These are phyloP conservation scores for Malachius bipustulatus DNA, from an alignment of 2,888 invertebrate genomes.

Conservation along the genomic window DNA sequence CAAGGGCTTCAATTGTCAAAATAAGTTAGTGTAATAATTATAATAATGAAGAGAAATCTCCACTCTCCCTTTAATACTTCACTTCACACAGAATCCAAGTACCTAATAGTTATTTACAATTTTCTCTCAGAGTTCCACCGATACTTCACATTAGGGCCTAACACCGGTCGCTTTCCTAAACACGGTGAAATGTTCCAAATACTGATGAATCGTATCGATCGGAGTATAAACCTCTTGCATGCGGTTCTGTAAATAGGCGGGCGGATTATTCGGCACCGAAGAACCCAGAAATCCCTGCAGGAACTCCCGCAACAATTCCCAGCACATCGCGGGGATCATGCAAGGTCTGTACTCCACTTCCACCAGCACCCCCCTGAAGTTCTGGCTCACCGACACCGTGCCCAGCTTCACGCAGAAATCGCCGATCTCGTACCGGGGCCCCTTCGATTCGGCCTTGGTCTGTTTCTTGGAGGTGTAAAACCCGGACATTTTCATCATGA, in stretches of 20 bases:
- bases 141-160: slow-evolving; percentile 20
- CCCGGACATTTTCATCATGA: slow-evolving; percentile 80
- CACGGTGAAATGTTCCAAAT: slow-evolving; percentile 84
- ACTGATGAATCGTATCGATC: slow-evolving; percentile 86
- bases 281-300: slow-evolving; percentile 81
- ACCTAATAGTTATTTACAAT: too few relatives aligned
- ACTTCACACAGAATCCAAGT: too few relatives aligned
- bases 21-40: too few relatives aligned
- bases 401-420: slow-evolving; percentile 92
- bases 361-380: slow-evolving; percentile 84
- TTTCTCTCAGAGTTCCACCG: too few relatives aligned
- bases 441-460: slow-evolving; percentile 75
- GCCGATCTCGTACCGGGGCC: slow-evolving; percentile 73
- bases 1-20: too few relatives aligned
- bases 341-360: slow-evolving; percentile 92
- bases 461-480: slow-evolving; percentile 85
- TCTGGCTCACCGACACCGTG: slow-evolving; percentile 83
- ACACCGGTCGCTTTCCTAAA: slow-evolving; percentile 67
- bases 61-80: too few relatives aligned
- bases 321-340: slow-evolving; percentile 75
- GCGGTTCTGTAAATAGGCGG: slow-evolving; percentile 58
- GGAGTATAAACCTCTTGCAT: slow-evolving; percentile 82
- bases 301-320: slow-evolving; percentile 86
- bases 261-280: slow-evolving; percentile 58
- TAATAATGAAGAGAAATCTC: too few relatives aligned